Evolutionary conservation across 1,140 invertebrate species (phyloP), one percentile per base, ranked within the genome.

Genomic region (Intoshia linei): DNA sequence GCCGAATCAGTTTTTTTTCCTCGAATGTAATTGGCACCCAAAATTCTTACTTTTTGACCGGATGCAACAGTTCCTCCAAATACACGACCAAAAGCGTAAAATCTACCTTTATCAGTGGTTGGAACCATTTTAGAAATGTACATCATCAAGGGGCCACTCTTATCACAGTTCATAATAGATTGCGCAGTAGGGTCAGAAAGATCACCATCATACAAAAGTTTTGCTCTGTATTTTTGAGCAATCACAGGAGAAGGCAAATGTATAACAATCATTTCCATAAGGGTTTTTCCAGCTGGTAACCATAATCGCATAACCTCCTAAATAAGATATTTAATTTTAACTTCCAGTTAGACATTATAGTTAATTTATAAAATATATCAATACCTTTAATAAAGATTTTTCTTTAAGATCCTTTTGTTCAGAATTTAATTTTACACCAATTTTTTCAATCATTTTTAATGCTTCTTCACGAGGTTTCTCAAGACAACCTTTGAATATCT

Each of bases 41-140:
- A 58, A 37, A 60, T 57, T 24, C 55, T 45, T n/a, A 47, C 49
- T 59, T 95, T 95, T 68, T 75, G 62, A 39, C 87, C 87, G 43
- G 84, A 92, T 37, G 66, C 66, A 3, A 73, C 66, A n/a, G 72
- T 74, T 47, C 90, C 90, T 49, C 84, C 77, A 65, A 98, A 98
- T 5, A 98, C 90, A 66, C 90, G 81, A 41, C 90, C 90, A 56
- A 98, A 98, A 38, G 87, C 90, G 62, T 92, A 98, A 69, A 98
- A 98, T 57, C 90, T 71, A 43, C 90, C 90, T 62, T 95, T 98
- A 58, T 98, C 90, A 27, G 77, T 75, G 4, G 90, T 95, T 38
- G 90, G 90, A 59, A 98, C 90, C 90, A 98, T 98, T 64, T 98
- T 98, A 18, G 83, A 92, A 43, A 98, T 68, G 67, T 98, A 98